Percentiles rank a stretch among this genome's conserved stretches.
These are phyloP conservation scores for Microtus obscurus DNA, from an alignment of 2,797 vertebrate genomes.

Conservation along the genomic window DNA sequence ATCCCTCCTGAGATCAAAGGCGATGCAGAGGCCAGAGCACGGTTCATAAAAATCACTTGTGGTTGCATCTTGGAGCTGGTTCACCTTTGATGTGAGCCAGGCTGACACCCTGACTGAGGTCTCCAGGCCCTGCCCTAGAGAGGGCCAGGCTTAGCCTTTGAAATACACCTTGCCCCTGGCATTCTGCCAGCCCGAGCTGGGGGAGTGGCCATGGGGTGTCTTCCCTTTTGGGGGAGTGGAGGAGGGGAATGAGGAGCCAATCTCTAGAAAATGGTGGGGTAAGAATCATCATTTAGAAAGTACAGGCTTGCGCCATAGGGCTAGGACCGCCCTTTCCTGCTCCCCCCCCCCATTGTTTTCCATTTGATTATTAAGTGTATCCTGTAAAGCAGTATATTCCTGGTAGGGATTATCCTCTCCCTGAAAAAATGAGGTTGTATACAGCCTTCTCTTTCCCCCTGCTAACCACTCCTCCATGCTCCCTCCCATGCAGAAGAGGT, in stretches of 20 bases:
- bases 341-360: slow-evolving; percentile 90
- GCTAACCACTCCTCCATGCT: background rate
- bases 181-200: slow-evolving; percentile 43
- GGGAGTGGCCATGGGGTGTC: slow-evolving; percentile 28
- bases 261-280: slow-evolving; percentile 83
- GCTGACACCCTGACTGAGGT: slow-evolving; percentile 75
- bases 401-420: slow-evolving; percentile 86
- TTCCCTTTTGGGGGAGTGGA: background rate
- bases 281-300: slow-evolving; percentile 86
- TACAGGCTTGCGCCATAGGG: slow-evolving; percentile 87
- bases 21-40: slow-evolving; percentile 75
- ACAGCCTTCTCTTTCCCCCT: slow-evolving; percentile 15
- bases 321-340: slow-evolving; percentile 89
- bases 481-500: slow-evolving; percentile 13
- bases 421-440: slow-evolving; percentile 84
- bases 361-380: slow-evolving; percentile 90
- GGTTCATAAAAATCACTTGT: slow-evolving; percentile 81
- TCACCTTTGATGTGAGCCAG: slow-evolving; percentile 82
- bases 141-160: slow-evolving; percentile 68
- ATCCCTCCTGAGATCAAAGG: slow-evolving; percentile 83
- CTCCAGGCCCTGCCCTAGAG: slow-evolving; percentile 58
- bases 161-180: slow-evolving; percentile 76
- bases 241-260: slow-evolving; percentile 59
- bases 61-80: slow-evolving; percentile 73
- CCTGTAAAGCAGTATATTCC: slow-evolving; percentile 92